A percentile compares a stretch with the other conserved stretches of the same genome.
Evolutionary conservation across 1,140 invertebrate genomes (phyloP).

Genomic region (Oryzaephilus surinamensis): DNA sequence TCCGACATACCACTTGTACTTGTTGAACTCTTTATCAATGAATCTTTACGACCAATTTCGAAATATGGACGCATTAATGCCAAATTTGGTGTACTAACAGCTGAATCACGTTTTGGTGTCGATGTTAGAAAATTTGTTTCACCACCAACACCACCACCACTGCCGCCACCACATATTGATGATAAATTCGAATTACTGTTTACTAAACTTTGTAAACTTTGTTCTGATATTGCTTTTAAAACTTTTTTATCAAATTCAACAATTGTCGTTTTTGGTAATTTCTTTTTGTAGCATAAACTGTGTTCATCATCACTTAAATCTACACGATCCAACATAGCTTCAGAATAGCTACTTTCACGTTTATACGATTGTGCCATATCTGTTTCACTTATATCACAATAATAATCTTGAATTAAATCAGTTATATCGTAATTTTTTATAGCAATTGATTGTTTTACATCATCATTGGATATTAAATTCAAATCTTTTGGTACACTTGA

Average conservation of each 20-base stretch:
- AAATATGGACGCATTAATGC: slow-evolving; percentile 32
- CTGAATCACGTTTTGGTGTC: slow-evolving; percentile 2
- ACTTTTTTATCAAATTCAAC: slow-evolving; percentile 28
- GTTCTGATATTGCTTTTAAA: slow-evolving; percentile 33
- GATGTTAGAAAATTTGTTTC: not conserved
- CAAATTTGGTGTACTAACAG: slow-evolving; percentile 53
- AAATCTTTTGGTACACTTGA: slow-evolving; percentile 46
- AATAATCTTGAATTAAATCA: too few species aligned
- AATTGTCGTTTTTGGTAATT: slow-evolving; percentile 23
- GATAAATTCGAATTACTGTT: not conserved
- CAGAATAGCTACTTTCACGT: slow-evolving; percentile 32
- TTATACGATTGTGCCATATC: slow-evolving; percentile 20
- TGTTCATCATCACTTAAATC: slow-evolving; percentile 32
- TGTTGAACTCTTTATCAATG: slow-evolving; percentile 29
- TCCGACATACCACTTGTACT: slow-evolving; percentile 27
- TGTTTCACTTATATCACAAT: slow-evolving; percentile 13
- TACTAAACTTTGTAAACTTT: slow-evolving; percentile 28
- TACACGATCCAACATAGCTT: slow-evolving; percentile 31
- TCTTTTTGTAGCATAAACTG: slow-evolving; percentile 19
- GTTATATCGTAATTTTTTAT: slow-evolving; percentile 42
- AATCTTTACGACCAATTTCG: slow-evolving; percentile 17
- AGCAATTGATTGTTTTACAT: slow-evolving; percentile 29
- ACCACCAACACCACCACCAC: too few species aligned
- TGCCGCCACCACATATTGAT: not conserved
- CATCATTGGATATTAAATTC: slow-evolving; percentile 34